Evolutionary conservation across 35 echinoderm and acorn worm species (phyloP).

Genomic region (Diadema setosum): DNA sequence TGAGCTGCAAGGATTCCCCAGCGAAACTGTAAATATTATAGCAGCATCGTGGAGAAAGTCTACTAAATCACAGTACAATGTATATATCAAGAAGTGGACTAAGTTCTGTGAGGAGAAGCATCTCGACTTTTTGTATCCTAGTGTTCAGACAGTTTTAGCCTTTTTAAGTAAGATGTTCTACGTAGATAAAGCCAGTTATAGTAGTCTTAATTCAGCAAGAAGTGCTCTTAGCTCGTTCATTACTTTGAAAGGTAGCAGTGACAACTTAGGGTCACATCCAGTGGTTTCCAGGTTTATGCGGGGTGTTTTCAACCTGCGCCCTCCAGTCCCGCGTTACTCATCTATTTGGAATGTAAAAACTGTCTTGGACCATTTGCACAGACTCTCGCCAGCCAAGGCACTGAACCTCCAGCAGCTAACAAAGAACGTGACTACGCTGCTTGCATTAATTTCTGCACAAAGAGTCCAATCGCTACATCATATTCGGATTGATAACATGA

Average conservation of each 20-base stretch:
- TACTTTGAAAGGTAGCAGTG: not conserved
- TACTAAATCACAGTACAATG: constrained; percentile 25
- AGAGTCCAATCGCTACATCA: constrained; percentile 18
- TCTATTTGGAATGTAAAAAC: constrained; percentile 55
- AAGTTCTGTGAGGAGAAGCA: constrained; percentile 6
- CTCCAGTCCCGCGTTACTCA: constrained; percentile 36
- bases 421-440: constrained; percentile 27
- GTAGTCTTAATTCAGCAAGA: constrained; percentile 46
- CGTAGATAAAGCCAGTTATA: constrained; percentile 13
- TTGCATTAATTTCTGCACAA: constrained; percentile 47
- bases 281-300: constrained; percentile 47
- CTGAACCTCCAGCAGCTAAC: constrained; percentile 43
- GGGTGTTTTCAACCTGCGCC: constrained; percentile 49
- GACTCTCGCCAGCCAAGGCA: not conserved
- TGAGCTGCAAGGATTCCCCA: not conserved
- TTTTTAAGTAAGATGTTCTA: not conserved
- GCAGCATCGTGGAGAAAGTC: constrained; percentile 20
- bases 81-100: constrained; percentile 22
- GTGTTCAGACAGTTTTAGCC: not conserved
- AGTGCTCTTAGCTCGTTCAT: constrained; percentile 51
- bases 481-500: not conserved
- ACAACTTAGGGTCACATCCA: constrained; percentile 34
- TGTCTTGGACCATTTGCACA: constrained; percentile 35
- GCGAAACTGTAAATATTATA: constrained; percentile 6
- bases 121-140: not conserved